These are phyloP conservation scores for Galagoides demidoff DNA, from an alignment of 2,797 vertebrate genomes.

Conservation along the genomic window DNA sequence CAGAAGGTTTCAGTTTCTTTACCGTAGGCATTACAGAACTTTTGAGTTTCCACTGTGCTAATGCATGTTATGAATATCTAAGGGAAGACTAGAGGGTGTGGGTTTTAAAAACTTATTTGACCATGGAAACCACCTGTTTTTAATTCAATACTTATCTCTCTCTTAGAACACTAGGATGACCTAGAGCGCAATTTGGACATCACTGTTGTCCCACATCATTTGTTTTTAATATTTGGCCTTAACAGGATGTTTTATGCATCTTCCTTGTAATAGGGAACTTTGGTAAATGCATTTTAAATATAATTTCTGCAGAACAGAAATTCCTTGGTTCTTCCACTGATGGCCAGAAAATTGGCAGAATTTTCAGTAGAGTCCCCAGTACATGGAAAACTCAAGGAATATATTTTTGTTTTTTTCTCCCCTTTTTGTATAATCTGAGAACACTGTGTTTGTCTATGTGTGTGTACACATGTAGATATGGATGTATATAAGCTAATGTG, in stretches of 20 bases:
- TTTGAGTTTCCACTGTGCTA: neutral
- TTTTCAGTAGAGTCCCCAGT: neutral
- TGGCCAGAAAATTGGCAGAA: neutral
- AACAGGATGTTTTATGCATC: neutral
- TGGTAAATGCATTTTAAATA: constrained; percentile 10
- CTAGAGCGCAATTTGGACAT: neutral
- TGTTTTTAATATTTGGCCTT: constrained; percentile 6
- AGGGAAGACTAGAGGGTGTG: neutral
- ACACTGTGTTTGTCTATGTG: neutral
- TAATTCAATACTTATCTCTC: neutral
- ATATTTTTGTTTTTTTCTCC: neutral
- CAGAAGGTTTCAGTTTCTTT: neutral
- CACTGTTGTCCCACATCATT: neutral
- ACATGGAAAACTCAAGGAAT: neutral
- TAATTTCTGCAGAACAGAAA: constrained; percentile 2
- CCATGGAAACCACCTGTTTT: neutral
- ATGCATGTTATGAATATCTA: neutral
- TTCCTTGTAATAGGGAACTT: neutral
- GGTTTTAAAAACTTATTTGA: neutral
- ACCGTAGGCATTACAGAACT: neutral
- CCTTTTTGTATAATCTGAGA: neutral
- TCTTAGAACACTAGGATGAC: neutral
- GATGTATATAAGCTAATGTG: neutral
- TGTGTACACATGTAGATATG: neutral
- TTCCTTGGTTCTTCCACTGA: neutral